These are phyloP conservation scores for Lepidochitona cinerea DNA, from an alignment of 2,888 invertebrate species.

Conservation along the genomic window DNA sequence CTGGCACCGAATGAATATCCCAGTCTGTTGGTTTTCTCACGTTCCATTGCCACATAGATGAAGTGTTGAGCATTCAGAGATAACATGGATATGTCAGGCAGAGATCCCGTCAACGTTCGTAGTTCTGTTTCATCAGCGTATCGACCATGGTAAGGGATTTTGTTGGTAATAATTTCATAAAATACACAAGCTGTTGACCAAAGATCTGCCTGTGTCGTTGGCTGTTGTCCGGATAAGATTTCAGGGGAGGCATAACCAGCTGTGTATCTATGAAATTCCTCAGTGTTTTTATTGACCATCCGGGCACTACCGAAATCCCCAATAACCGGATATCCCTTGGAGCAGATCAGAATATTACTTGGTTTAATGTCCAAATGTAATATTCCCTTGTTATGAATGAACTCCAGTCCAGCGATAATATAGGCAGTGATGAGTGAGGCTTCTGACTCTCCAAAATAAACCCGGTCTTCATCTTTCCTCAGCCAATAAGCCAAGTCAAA, in stretches of 20 bases:
- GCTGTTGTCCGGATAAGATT: neutral
- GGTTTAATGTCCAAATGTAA: slow-evolving; percentile 9
- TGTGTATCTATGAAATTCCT: neutral
- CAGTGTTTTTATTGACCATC: neutral
- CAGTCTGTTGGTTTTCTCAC: neutral
- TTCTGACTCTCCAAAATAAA: neutral
- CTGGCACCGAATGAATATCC: neutral
- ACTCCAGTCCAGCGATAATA: neutral
- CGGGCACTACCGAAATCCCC: neutral
- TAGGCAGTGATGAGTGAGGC: neutral
- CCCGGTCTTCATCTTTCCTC: neutral
- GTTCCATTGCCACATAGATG: neutral
- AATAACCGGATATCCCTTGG: neutral
- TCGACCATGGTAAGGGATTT: neutral
- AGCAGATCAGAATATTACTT: neutral
- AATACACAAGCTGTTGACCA: neutral
- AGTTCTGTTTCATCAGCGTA: neutral
- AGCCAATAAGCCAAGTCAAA: neutral
- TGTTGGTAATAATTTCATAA: neutral
- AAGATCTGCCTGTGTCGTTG: neutral
- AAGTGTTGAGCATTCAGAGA: neutral
- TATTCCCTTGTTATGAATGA: neutral
- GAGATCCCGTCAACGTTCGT: too few species aligned
- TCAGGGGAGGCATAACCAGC: neutral
- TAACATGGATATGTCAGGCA: neutral